Percentiles rank a stretch among this genome's conserved stretches.
Conservation (phyloP, 2,888 invertebrate genomes). For the Branchipolynoe longqiensis region DNA sequence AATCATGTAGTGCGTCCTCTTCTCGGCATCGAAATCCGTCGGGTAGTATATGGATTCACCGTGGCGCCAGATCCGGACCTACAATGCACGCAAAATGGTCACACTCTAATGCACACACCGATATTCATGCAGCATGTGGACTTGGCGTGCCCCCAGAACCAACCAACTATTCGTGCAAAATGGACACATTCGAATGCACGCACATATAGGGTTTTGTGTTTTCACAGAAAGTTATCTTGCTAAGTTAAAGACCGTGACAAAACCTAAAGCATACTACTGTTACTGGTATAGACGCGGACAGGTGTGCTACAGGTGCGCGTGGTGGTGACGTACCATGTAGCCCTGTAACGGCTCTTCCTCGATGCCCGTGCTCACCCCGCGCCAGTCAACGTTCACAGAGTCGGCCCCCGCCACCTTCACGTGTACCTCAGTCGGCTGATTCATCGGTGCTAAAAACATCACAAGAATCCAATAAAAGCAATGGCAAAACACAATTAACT, state of each 20-base stretch:
- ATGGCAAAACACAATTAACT: background rate
- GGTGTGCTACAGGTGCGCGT: background rate
- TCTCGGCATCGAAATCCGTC: slow-evolving; percentile 87
- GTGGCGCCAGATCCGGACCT: slow-evolving; percentile 96
- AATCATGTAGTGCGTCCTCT: slow-evolving; percentile 89
- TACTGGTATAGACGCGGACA: no score
- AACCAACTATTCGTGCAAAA: no score
- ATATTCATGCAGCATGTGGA: no score
- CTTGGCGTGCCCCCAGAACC: no score
- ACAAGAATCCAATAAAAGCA: background rate
- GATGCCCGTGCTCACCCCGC: slow-evolving; percentile 91
- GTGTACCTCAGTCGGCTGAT: slow-evolving; percentile 95
- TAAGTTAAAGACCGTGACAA: no score
- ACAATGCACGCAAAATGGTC: slow-evolving; percentile 5
- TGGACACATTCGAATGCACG: no score
- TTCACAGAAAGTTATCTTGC: no score
- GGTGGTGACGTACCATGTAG: slow-evolving; percentile 87
- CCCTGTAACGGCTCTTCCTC: slow-evolving; percentile 97
- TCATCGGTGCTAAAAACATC: slow-evolving; percentile 88
- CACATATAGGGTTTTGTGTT: background rate
- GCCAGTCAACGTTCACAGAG: slow-evolving; percentile 93
- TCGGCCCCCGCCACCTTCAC: slow-evolving; percentile 92
- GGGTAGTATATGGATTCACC: slow-evolving; percentile 97
- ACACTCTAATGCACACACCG: background rate
- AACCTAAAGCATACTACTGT: no score